Percentiles rank a stretch among this genome's conserved stretches.
Evolutionary conservation across 2,797 vertebrate genomes (phyloP).

Genomic region (Dipus sagitta): DNA sequence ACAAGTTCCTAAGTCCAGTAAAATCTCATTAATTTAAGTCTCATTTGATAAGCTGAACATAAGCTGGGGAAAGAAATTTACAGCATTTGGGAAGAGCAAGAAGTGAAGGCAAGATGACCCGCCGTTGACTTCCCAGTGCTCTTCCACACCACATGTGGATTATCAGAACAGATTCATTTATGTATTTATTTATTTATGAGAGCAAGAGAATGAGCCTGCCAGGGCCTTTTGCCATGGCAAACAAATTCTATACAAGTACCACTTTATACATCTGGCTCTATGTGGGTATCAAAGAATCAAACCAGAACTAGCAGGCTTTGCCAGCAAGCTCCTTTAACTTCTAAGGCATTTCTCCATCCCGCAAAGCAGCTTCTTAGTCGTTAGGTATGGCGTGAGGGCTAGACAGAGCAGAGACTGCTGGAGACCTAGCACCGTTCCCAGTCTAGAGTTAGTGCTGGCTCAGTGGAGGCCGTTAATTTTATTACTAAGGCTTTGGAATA

Average conservation of each 20-base stretch:
- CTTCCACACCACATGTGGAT: not conserved
- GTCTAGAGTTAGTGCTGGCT: not conserved
- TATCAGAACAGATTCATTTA: not conserved
- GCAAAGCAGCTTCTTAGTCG: too few relatives aligned
- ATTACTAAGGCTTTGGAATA: not conserved
- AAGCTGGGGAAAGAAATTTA: slow-evolving; percentile 59
- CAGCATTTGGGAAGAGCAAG: not conserved
- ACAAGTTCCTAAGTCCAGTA: slow-evolving; percentile 63
- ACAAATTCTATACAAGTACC: too few relatives aligned
- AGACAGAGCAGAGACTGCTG: not conserved
- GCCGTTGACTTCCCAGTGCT: not conserved
- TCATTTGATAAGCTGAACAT: slow-evolving; percentile 56
- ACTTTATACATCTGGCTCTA: too few relatives aligned
- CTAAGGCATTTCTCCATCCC: too few relatives aligned
- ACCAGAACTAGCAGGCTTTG: too few relatives aligned
- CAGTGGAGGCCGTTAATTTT: not conserved
- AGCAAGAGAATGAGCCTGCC: too few relatives aligned
- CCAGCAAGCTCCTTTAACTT: too few relatives aligned
- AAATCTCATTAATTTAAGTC: slow-evolving; percentile 76
- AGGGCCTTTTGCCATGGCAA: too few relatives aligned
- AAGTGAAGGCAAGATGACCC: not conserved
- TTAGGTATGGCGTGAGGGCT: not conserved
- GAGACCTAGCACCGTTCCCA: not conserved
- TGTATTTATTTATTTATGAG: too few relatives aligned
- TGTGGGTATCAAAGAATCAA: too few relatives aligned